A percentile compares a stretch with the other conserved stretches of the same genome.
These are phyloP conservation scores for Drosophila maculinotata DNA, from an alignment of 2,888 invertebrate genomes.

Conservation along the genomic window DNA sequence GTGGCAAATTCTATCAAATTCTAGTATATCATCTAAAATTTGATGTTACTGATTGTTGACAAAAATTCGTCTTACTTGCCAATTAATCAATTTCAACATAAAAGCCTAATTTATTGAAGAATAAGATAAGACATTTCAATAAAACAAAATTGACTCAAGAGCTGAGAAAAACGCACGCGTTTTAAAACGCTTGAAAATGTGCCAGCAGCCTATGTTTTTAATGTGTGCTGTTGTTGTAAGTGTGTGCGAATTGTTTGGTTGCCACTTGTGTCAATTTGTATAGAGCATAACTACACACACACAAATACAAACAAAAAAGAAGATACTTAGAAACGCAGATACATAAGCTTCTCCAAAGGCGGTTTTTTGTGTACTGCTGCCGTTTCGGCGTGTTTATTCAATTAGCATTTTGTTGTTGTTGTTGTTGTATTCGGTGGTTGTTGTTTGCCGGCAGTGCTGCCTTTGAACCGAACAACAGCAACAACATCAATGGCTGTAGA, in stretches of 20 bases:
- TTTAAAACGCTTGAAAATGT: conserved; percentile 47
- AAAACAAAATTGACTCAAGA: not conserved
- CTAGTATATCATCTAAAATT: no score
- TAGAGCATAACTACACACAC: conserved; percentile 27
- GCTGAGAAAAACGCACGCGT: conserved; percentile 18
- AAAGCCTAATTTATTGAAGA: no score
- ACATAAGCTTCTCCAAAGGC: conserved; percentile 21
- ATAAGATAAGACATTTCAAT: not conserved
- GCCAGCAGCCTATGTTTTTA: no score
- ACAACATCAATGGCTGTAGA: conserved; percentile 49
- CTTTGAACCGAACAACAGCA: conserved; percentile 48
- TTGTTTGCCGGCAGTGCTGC: conserved; percentile 51
- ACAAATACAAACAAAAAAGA: conserved; percentile 1
- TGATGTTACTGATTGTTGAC: no score
- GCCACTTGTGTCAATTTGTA: conserved; percentile 64
- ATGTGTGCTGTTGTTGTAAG: not conserved
- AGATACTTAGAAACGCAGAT: conserved; percentile 8
- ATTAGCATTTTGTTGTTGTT: conserved; percentile 51
- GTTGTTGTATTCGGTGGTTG: conserved; percentile 11
- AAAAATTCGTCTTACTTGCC: no score
- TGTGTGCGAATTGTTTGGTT: conserved; percentile 15
- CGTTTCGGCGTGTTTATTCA: conserved; percentile 76
- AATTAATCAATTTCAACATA: no score
- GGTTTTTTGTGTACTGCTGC: not conserved
- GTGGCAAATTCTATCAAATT: no score